Percentiles rank a stretch among this genome's conserved stretches.
These are phyloP conservation scores for Alitta virens DNA, from an alignment of 2,888 invertebrate species.

Conservation along the genomic window DNA sequence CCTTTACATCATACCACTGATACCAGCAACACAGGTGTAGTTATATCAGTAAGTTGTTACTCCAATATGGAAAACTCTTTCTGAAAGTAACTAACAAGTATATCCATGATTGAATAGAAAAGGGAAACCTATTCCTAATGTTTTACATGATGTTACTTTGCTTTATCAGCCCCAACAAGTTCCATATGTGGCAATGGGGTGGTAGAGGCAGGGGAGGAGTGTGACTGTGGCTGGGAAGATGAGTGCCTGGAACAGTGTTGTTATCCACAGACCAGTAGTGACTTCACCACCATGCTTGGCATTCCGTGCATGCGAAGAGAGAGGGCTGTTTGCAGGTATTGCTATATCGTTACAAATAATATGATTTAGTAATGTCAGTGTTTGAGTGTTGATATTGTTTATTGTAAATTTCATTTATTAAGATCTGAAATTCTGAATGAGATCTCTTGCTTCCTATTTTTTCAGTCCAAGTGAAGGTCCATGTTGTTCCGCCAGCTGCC, in stretches of 20 bases:
- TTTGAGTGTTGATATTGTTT: neutral
- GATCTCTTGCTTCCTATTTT: neutral
- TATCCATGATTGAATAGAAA: too few species aligned
- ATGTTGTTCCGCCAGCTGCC: slow-evolving; percentile 32
- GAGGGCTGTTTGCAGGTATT: slow-evolving; percentile 39
- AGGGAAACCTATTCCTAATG: too few species aligned
- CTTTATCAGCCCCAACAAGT: slow-evolving; percentile 58
- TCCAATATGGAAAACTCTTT: too few species aligned
- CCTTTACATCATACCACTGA: too few species aligned
- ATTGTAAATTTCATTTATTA: too few species aligned
- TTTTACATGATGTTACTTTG: too few species aligned
- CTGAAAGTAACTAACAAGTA: too few species aligned
- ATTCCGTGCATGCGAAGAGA: slow-evolving; percentile 33
- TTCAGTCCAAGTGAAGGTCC: slow-evolving; percentile 43
- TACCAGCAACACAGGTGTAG: too few species aligned
- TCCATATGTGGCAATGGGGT: slow-evolving; percentile 99
- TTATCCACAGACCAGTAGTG: slow-evolving; percentile 35
- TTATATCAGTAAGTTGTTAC: too few species aligned
- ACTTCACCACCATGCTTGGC: slow-evolving; percentile 18
- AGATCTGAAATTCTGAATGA: too few species aligned
- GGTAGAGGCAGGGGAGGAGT: slow-evolving; percentile 95
- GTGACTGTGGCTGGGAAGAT: slow-evolving; percentile 95
- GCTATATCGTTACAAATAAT: neutral
- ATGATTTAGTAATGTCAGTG: neutral
- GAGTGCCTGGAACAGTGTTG: slow-evolving; percentile 88